Base-by-base conservation (phyloP, 2,797 vertebrate species). In the Caiman crocodilus region DNA sequence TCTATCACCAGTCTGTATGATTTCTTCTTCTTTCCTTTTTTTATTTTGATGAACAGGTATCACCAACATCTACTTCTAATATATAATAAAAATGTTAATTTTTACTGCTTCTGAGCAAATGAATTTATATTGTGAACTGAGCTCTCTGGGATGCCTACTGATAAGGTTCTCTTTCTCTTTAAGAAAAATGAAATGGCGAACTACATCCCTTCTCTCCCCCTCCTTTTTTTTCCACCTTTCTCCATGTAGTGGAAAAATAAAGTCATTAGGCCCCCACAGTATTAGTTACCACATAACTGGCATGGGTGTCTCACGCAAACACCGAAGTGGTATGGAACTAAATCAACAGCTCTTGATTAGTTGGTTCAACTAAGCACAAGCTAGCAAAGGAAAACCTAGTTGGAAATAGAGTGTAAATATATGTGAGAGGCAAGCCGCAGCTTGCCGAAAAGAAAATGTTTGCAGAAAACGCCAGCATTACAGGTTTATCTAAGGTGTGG, bases 401-500 rank as follows among this genome's bases (percentile, higher is more conserved):
- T 97, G 96, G 97, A 97, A 97, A 97, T 96, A 96, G 91, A 97
- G 96, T 95, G 92, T 97, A 98, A 97, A 97, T 97, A 96, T 95
- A 97, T 79, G 94, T 94, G 94, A 95, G 95, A 97, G 97, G 97
- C 99, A 99, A 98, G 99, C 98, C 97, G 94, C 96, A 97, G 98
- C 99, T 98, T 99, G 99, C 96, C 98, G 97, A 94, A 93, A 97
- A 97, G 98, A 98, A 98, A 98, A 98, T 98, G 98, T 99, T 99
- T 99, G 98, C 98, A 98, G 98, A 99, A 98, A 98, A 98, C 80
- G 96, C 97, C 94, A 96, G 98, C 97, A 97, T 98, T 98, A 98
- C 98, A 98, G 98, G 98, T 99, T 99, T 99, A 99, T 98, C 98
- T 98, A 99, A 99, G 99, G 99, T 98, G 99, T 98, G 99, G 98